Evolutionary conservation across 2,113 vertebrate genomes (phyloP), one percentile per base, ranked within the genome.

Genomic region (Lophura nycthemera): DNA sequence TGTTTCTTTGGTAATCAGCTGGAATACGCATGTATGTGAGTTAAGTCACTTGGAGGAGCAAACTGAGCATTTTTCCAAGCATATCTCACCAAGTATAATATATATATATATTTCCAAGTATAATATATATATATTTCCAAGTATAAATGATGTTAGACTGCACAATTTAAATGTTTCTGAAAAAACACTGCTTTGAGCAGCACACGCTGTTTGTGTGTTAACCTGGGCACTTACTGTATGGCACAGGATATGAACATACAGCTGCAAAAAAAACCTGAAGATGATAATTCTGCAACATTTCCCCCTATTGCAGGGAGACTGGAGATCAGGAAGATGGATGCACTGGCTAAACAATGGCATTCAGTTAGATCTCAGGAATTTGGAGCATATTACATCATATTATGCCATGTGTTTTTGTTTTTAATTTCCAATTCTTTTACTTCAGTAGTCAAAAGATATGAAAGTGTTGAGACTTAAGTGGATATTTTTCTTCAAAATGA

Each of bases 1-100:
- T n/a, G 15, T 36, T 74, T 70, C 40, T 83, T 61, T 59, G 18
- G 27, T 78, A 71, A 10, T 57, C 65, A 73, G 10, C 42, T 74
- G 3, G 20, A 13, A 59, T n/a, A 59, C 4, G 6, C 27, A 63
- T 9, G 6, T 10, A 24, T 59, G 36, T 48, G 11, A 73, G 11
- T 52, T 40, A 70, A 83, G 20, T 27, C n/a, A 56, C 36, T 74
- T 10, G 1, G 22, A 54, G 66, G 42, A 66, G 25, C 25, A 82
- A 85, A 56, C 20, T 78, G 24, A 80, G 22, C 8, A 34, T 38
- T 83, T 81, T 91, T 74, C 65, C 15, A 74, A 91, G 34, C 29
- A 14, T 48, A 45, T 84, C 18, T 36, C 36, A 36, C 36, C 36
- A 36, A 36, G 36, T 36, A 36, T 36, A 36, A 36, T 36, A 36